phyloP scores from a whole-genome alignment of 92 coral and sea anemone genomes.

The Anthopleura xanthogrammica region DNA sequence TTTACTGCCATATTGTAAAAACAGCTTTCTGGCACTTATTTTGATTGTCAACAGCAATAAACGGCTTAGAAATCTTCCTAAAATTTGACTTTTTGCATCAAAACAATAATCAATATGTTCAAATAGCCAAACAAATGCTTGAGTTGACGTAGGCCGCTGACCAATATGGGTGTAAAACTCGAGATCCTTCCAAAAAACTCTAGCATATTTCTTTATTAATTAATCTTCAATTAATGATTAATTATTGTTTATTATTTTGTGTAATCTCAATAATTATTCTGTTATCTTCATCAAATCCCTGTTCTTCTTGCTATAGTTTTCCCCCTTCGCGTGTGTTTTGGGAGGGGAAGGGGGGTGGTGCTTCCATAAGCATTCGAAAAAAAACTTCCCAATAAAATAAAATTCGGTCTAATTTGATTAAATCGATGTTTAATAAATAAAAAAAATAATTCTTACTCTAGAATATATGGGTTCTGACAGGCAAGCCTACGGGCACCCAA shows the following conservation, averaged over 20 bases:
- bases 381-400: neutral
- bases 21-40: neutral
- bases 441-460: neutral
- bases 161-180: neutral
- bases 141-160: neutral
- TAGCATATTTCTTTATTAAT: neutral
- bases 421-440: neutral
- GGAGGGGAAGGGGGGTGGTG: neutral
- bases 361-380: no score
- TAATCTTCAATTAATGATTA: neutral
- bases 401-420: neutral
- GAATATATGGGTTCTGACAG: neutral
- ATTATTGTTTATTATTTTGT: neutral
- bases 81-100: neutral
- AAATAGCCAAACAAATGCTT: neutral
- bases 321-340: no score
- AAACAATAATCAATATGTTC: neutral
- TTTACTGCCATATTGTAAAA: conserved; percentile 1
- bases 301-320: neutral
- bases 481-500: neutral
- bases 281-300: neutral
- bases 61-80: neutral
- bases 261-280: neutral
- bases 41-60: neutral
- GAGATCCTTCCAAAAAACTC: neutral